phyloP scores from a whole-genome alignment of 2,888 invertebrate genomes.

The Drosophila paranaensis region DNA sequence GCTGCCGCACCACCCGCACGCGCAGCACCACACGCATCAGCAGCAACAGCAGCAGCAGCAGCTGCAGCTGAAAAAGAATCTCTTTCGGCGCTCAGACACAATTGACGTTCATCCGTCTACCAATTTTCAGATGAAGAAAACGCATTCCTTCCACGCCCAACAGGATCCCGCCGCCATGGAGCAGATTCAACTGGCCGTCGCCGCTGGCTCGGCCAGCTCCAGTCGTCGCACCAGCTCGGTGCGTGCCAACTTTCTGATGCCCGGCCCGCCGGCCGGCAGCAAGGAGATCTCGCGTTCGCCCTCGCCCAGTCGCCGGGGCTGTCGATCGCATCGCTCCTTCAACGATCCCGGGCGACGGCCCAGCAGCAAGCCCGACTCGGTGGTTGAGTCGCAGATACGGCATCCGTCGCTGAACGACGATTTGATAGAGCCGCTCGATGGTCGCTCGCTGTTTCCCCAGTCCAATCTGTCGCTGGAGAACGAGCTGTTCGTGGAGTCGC shows the following conservation, averaged over 20 bases:
- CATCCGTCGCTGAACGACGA: constrained; percentile 85
- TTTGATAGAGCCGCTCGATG: constrained; percentile 79
- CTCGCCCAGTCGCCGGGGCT: constrained; percentile 84
- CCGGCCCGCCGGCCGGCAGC: constrained; percentile 77
- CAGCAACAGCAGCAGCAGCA: constrained; percentile 56
- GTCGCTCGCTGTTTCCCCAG: constrained; percentile 75
- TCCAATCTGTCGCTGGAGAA: constrained; percentile 84
- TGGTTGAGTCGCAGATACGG: constrained; percentile 82
- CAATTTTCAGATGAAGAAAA: constrained; percentile 85
- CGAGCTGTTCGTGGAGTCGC: constrained; percentile 83
- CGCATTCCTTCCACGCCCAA: constrained; percentile 85
- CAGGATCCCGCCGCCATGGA: constrained; percentile 83
- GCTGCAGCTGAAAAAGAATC: constrained; percentile 83
- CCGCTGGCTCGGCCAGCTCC: constrained; percentile 75
- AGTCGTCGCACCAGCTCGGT: constrained; percentile 84
- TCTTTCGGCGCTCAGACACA: constrained; percentile 85
- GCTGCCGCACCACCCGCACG: constrained; percentile 73
- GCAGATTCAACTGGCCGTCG: constrained; percentile 76
- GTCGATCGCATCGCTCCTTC: constrained; percentile 84
- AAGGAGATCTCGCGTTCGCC: constrained; percentile 84
- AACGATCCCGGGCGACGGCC: constrained; percentile 83
- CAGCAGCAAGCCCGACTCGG: constrained; percentile 81
- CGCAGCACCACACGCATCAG: constrained; percentile 75
- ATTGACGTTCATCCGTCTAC: constrained; percentile 85
- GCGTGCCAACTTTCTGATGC: constrained; percentile 83